Base-by-base conservation (phyloP, 2,113 vertebrate genomes). In the Eretmochelys imbricata region DNA sequence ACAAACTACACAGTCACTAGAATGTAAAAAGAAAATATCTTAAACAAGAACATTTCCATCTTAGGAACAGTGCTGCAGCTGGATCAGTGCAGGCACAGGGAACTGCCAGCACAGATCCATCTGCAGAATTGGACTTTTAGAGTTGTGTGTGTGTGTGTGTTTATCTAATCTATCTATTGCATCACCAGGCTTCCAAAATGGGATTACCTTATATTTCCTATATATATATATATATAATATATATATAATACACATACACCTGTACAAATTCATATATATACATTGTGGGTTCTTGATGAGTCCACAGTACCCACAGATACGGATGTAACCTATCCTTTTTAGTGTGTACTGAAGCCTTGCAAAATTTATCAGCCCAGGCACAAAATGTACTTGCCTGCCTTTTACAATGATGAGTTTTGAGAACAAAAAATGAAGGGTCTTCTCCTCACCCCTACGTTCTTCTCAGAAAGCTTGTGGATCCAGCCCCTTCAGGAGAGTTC, bases 11-110 rank as follows among this genome's bases (percentile, higher is more conserved):
- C 38, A 27, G 42, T 27, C 42, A 27, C 6, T 48, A 76, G 42
- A 76, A 48, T 76, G 42, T 12, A 95, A 87, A 94, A 95, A 96
- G 91, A 94, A 92, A 92, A 91, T 85, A 90, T 93, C 94, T 97
- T 86, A 78, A 96, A 92, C 86, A 88, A 91, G 42, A 94, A 93
- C 0, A 2, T n/a, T 81, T 42, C 48, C n/a, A 13, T 87, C 49
- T 83, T 57, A 59, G 75, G 72, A 80, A 53, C 35, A 86, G 51
- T 13, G 51, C 19, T 10, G 82, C 53, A 92, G 72, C 31, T 90
- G 49, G 89, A 90, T 89, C 95, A 65, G 72, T 81, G 50, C 57
- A 97, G 75, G 69, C 50, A 22, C 85, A 57, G 69, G 92, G 83
- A 94, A 72, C 6, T 25, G 24, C 11, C 38, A 25, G 38, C 38